A percentile compares a stretch with the other conserved stretches of the same genome.
Evolutionary conservation across 92 coral and sea anemone species (phyloP).

Genomic region (Nematostella vectensis): DNA sequence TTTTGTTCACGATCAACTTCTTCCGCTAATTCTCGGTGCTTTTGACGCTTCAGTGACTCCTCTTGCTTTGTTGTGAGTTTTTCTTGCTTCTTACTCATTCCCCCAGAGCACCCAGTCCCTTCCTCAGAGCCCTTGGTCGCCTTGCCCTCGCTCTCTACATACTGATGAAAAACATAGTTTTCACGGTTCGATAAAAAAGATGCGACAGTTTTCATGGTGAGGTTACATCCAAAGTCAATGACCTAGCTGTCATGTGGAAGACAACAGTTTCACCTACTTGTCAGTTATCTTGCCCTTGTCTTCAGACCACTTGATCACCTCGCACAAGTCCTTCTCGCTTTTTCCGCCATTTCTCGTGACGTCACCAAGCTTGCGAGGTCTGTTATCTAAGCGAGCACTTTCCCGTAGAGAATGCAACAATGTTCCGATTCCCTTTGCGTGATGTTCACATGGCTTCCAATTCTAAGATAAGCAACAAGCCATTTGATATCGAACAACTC

Average conservation of each 20-base stretch:
- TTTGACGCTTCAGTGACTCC: constrained; percentile 54
- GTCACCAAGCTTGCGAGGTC: constrained; percentile 8
- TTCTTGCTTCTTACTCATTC: neutral
- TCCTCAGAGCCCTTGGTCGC: neutral
- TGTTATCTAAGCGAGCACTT: no score
- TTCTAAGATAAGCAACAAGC: no score
- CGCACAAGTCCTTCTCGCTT: constrained; percentile 22
- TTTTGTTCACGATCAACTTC: constrained; percentile 45
- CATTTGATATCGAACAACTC: no score
- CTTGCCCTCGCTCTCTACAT: constrained; percentile 12
- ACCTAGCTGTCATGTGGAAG: no score
- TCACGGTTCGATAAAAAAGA: no score
- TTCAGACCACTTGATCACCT: no score
- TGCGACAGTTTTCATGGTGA: no score
- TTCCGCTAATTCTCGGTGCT: constrained; percentile 37
- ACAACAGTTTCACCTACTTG: constrained; percentile 21
- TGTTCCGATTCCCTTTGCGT: no score
- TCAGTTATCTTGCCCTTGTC: constrained; percentile 8
- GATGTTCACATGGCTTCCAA: no score
- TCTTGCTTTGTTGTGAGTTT: constrained; percentile 29
- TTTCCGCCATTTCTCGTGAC: constrained; percentile 1
- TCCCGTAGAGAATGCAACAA: no score
- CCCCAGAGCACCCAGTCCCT: no score
- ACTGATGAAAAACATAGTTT: constrained; percentile 43
- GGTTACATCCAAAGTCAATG: no score